Conservation (phyloP, 2,888 invertebrate species). For the Aphidius colemani region DNA sequence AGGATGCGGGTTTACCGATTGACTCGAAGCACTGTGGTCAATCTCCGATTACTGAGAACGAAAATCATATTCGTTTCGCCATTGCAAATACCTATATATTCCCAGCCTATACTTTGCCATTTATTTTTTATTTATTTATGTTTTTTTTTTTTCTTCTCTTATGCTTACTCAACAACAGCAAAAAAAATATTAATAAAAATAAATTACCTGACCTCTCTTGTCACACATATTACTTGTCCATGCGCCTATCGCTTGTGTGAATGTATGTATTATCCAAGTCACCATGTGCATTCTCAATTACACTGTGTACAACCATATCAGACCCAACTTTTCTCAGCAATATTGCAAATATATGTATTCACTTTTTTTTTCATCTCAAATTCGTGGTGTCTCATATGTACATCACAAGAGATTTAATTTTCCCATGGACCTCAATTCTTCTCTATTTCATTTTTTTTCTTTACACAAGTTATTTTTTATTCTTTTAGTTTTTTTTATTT, state of each 20-base stretch:
- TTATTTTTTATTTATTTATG: neutral
- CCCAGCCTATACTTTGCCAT: no score
- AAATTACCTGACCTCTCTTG: neutral
- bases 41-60: no score
- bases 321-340: neutral
- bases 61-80: no score
- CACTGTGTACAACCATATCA: conserved; percentile 15
- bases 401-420: conserved; percentile 2
- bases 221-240: neutral
- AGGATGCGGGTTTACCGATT: no score
- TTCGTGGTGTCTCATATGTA: conserved; percentile 16
- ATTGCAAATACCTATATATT: no score
- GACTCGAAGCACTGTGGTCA: no score
- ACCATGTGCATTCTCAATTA: conserved; percentile 24
- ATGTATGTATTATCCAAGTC: neutral
- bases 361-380: conserved; percentile 21
- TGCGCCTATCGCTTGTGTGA: conserved; percentile 20
- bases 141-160: no score
- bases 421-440: conserved; percentile 6
- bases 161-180: neutral
- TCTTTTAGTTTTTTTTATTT: neutral
- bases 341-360: neutral
- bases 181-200: conserved; percentile 5
- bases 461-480: neutral
- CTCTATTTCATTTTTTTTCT: neutral